Percentiles rank a stretch among this genome's conserved stretches.
Evolutionary conservation across 1,140 invertebrate genomes (phyloP).

Genomic region (Ceratina calcarata): DNA sequence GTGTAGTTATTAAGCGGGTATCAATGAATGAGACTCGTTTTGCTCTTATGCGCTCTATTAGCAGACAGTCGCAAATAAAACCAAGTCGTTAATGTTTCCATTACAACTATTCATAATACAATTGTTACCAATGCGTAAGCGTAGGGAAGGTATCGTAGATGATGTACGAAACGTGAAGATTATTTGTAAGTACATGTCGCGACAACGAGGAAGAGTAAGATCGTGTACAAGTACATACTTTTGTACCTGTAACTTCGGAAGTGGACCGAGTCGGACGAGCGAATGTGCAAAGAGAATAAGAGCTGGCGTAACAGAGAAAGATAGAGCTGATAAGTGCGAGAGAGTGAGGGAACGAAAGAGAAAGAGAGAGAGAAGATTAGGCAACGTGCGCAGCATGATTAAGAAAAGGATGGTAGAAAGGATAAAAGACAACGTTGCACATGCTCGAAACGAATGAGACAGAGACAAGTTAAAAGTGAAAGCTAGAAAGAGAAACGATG

Average conservation of each 20-base stretch:
- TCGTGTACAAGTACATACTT: background rate
- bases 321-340: constrained; percentile 4
- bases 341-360: background rate
- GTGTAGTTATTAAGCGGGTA: background rate
- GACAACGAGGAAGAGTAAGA: constrained; percentile 21
- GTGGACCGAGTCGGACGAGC: constrained; percentile 14
- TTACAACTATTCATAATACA: too few relatives aligned
- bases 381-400: constrained; percentile 8
- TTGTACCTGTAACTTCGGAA: constrained; percentile 46
- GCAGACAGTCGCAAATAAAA: background rate
- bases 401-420: constrained; percentile 15
- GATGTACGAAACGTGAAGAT: background rate
- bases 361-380: background rate
- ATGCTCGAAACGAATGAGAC: constrained; percentile 21
- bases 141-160: background rate
- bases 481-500: constrained; percentile 37
- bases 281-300: constrained; percentile 7
- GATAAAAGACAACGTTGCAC: constrained; percentile 12
- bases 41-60: background rate
- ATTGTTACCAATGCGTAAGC: background rate
- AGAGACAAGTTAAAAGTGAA: constrained; percentile 18
- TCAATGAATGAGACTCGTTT: constrained; percentile 6
- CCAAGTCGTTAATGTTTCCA: background rate
- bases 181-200: background rate
- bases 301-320: background rate